phyloP scores from a whole-genome alignment of 1,140 invertebrate species.

The Euwallacea similis region DNA sequence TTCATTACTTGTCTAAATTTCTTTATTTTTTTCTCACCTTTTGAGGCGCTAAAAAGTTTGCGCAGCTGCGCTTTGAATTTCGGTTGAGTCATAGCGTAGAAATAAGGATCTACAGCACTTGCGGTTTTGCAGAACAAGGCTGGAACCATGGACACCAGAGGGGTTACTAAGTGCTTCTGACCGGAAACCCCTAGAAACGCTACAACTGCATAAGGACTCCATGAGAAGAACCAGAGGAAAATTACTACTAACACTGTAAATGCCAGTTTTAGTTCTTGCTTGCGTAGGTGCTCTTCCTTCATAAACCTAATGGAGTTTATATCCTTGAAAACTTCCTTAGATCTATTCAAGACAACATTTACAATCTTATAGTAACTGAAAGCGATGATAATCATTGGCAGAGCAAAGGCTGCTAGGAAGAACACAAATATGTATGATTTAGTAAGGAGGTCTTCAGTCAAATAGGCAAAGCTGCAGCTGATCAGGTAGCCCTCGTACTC shows the following conservation, averaged over 20 bases:
- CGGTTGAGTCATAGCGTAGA: constrained; percentile 73
- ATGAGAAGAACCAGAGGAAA: constrained; percentile 71
- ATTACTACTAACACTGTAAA: constrained; percentile 68
- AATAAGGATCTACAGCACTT: constrained; percentile 73
- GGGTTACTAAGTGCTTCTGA: constrained; percentile 63
- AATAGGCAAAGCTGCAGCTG: constrained; percentile 80
- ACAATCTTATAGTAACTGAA: constrained; percentile 73
- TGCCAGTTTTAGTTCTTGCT: constrained; percentile 68
- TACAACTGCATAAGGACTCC: constrained; percentile 76
- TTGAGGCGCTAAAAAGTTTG: constrained; percentile 15
- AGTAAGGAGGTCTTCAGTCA: constrained; percentile 60
- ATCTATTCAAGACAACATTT: constrained; percentile 58
- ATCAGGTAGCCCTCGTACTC: constrained; percentile 78
- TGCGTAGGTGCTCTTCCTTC: constrained; percentile 65
- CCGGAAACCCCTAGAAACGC: constrained; percentile 72
- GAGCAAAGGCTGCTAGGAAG: constrained; percentile 68
- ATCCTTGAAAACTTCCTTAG: not conserved
- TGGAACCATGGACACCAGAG: constrained; percentile 71
- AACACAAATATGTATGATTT: constrained; percentile 68
- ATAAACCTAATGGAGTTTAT: constrained; percentile 53
- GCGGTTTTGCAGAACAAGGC: constrained; percentile 75
- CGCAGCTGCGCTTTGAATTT: constrained; percentile 56
- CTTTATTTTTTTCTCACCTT: not conserved
- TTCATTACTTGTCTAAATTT: not conserved
- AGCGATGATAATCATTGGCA: constrained; percentile 69